Conservation (phyloP, 2,888 invertebrate genomes). For the Cyaniris semiargus region DNA sequence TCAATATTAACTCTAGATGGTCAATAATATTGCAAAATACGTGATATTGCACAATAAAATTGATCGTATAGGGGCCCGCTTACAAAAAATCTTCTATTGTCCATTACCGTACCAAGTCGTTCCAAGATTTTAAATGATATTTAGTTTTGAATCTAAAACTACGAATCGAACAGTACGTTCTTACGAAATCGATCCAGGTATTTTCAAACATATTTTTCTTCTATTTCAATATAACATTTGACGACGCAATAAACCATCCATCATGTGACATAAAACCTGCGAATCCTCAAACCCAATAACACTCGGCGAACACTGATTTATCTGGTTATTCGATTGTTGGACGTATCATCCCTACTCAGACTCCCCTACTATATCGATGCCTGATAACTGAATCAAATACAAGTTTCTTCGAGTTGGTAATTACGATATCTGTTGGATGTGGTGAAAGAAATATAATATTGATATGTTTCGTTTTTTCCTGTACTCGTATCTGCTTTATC, state of each 20-base stretch:
- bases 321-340: constrained; percentile 11
- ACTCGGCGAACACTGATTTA: not conserved
- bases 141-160: too few relatives aligned
- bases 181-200: not conserved
- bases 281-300: constrained; percentile 3
- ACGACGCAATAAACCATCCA: constrained; percentile 5
- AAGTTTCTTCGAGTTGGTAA: constrained; percentile 12
- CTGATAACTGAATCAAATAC: constrained; percentile 18
- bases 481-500: not conserved
- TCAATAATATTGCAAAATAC: too few relatives aligned
- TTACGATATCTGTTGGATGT: not conserved
- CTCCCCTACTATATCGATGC: constrained; percentile 12
- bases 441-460: not conserved
- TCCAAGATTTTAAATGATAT: too few relatives aligned
- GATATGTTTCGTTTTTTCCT: not conserved
- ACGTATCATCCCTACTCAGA: not conserved
- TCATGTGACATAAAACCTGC: not conserved
- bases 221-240: constrained; percentile 15
- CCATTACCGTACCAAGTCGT: too few relatives aligned
- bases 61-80: too few relatives aligned
- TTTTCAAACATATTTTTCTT: not conserved
- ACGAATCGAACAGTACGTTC: too few relatives aligned
- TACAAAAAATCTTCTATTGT: too few relatives aligned
- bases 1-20: too few relatives aligned
- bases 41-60: too few relatives aligned